Conservation (phyloP, 2,797 vertebrate species). For the Florisuga fusca region DNA sequence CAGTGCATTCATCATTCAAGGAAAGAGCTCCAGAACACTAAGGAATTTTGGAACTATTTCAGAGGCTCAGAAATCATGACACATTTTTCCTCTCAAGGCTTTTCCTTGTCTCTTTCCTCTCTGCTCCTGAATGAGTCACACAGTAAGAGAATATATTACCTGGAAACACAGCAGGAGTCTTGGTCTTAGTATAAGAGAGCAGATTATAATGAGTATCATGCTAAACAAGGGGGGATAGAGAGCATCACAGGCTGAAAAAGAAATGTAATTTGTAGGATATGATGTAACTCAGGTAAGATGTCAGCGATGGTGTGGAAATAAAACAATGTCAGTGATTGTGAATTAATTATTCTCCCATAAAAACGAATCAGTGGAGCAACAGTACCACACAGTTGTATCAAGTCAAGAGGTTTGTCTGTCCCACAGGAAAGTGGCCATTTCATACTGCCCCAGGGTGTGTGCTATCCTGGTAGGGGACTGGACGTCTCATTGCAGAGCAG, state of each 20-base stretch:
- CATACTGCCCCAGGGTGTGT: not conserved
- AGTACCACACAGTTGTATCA: not conserved
- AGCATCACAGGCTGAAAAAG: slow-evolving; percentile 9
- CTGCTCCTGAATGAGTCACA: not conserved
- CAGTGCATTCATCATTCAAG: not conserved
- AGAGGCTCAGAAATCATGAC: slow-evolving; percentile 22
- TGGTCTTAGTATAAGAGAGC: slow-evolving; percentile 3
- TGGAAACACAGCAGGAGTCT: slow-evolving; percentile 36
- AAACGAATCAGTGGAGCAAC: not conserved
- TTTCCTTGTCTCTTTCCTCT: not conserved
- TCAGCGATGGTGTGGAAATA: slow-evolving; percentile 26
- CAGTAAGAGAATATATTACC: slow-evolving; percentile 44
- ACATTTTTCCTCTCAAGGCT: slow-evolving; percentile 19
- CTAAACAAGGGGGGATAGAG: not conserved
- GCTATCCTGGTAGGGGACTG: not conserved
- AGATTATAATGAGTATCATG: slow-evolving; percentile 36
- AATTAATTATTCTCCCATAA: slow-evolving; percentile 34
- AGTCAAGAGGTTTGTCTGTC: not conserved
- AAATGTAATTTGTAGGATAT: not conserved
- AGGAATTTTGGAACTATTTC: slow-evolving; percentile 47
- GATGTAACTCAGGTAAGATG: slow-evolving; percentile 34
- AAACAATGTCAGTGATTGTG: not conserved
- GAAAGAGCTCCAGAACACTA: slow-evolving; percentile 43
- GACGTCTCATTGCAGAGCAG: not conserved
- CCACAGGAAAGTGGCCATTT: not conserved